These are phyloP conservation scores for Ophioninae sp. DNA, from an alignment of 2,888 invertebrate species.

Conservation along the genomic window DNA sequence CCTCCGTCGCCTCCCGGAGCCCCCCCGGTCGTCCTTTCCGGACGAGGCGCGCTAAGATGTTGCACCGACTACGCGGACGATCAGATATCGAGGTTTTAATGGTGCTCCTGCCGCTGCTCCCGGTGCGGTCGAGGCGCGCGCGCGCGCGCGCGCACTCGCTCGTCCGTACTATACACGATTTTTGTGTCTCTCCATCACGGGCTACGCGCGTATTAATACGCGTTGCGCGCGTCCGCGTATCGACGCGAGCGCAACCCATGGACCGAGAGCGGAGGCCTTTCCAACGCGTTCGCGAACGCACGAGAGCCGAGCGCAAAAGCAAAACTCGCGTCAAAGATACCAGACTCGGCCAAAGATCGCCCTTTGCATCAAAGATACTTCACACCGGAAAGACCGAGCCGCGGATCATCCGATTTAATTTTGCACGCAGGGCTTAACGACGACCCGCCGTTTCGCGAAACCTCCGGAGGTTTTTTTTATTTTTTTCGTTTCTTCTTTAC, in stretches of 20 bases:
- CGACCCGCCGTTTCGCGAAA: too few species aligned
- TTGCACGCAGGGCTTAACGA: constrained; percentile 18
- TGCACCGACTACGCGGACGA: constrained; percentile 62
- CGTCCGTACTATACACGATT: constrained; percentile 45
- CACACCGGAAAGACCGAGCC: constrained; percentile 54
- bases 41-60: constrained; percentile 61
- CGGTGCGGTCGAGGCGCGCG: constrained; percentile 60
- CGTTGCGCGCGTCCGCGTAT: constrained; percentile 5
- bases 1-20: not conserved
- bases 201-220: not conserved
- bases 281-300: constrained; percentile 14
- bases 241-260: not conserved
- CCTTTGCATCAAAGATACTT: constrained; percentile 57
- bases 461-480: too few species aligned
- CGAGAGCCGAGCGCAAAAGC: constrained; percentile 50
- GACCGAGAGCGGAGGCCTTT: too few species aligned
- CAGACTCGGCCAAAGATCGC: constrained; percentile 25
- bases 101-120: constrained; percentile 43
- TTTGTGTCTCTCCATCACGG: not conserved
- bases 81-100: constrained; percentile 63
- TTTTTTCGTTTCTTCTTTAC: too few species aligned
- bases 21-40: not conserved
- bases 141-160: constrained; percentile 60
- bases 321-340: constrained; percentile 52
- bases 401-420: constrained; percentile 59